phyloP scores from a whole-genome alignment of 2,113 vertebrate genomes.

The Camelus bactrianus region DNA sequence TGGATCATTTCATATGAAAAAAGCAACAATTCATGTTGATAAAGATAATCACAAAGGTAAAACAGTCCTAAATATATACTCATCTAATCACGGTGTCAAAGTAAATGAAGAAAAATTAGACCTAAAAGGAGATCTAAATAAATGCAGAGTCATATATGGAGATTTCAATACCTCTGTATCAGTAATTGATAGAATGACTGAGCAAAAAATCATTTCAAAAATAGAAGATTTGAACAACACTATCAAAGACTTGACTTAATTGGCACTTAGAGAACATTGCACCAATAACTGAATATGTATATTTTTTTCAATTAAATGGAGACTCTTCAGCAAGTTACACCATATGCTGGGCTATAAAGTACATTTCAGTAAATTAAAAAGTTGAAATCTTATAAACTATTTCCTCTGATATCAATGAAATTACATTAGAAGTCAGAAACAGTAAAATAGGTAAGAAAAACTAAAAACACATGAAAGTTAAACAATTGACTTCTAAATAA shows the following conservation, averaged over 20 bases:
- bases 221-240: background rate
- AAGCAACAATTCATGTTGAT: background rate
- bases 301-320: background rate
- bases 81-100: background rate
- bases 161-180: background rate
- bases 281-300: background rate
- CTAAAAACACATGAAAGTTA: background rate
- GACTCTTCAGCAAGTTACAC: background rate
- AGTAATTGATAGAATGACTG: background rate
- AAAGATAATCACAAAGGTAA: background rate
- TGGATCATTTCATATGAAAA: background rate
- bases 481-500: background rate
- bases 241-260: background rate
- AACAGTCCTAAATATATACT: background rate
- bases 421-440: background rate
- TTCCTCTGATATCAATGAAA: background rate
- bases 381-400: background rate
- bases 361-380: background rate
- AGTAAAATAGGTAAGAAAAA: background rate
- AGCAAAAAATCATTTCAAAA: background rate
- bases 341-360: background rate
- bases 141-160: background rate
- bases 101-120: background rate
- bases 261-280: background rate
- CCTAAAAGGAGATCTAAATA: background rate